Evolutionary conservation across 2,888 invertebrate genomes (phyloP).

Genomic region (Ichneumon xanthorius): DNA sequence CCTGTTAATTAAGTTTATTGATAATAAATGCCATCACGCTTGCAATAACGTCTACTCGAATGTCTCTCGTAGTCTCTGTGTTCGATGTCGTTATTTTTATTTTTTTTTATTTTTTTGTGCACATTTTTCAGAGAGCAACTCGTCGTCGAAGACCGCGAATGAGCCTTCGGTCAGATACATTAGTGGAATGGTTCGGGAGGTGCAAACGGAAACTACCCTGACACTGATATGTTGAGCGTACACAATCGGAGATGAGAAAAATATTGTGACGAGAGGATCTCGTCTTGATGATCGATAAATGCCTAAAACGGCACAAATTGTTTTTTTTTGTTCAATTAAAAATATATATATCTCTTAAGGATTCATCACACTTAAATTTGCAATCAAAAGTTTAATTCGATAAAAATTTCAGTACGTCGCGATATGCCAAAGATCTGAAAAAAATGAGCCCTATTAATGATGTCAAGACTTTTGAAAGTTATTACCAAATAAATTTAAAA

Average conservation of each 20-base stretch:
- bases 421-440: no score
- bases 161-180: constrained; percentile 44
- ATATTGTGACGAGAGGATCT: constrained; percentile 26
- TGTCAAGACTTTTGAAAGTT: no score
- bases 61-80: constrained; percentile 67
- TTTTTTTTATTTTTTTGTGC: constrained; percentile 1
- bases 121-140: constrained; percentile 7
- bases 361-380: no score
- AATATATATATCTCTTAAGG: not conserved
- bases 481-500: no score
- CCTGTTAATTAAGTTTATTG: constrained; percentile 85
- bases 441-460: no score
- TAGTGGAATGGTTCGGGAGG: constrained; percentile 41
- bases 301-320: constrained; percentile 10
- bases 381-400: no score
- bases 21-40: constrained; percentile 85
- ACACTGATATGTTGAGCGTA: constrained; percentile 20
- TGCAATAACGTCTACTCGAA: constrained; percentile 77
- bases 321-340: not conserved
- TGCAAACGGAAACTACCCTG: constrained; percentile 12
- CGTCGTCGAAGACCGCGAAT: constrained; percentile 15
- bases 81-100: not conserved
- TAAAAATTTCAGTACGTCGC: no score
- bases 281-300: constrained; percentile 25
- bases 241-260: constrained; percentile 11